Evolutionary conservation across 1,140 invertebrate genomes (phyloP).

Genomic region (Fopius arisanus): DNA sequence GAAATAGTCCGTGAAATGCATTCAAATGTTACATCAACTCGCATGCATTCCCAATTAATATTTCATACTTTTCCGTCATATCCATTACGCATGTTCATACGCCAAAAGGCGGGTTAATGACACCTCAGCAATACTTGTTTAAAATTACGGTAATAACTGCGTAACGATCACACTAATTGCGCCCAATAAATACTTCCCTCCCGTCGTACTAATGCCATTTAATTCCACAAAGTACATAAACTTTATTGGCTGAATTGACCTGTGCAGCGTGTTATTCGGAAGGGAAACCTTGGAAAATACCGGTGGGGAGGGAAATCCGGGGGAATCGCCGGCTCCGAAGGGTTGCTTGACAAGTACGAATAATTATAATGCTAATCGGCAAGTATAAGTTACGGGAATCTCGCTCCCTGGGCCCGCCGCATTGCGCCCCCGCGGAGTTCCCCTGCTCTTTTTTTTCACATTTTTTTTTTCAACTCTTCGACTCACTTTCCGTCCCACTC

Average conservation of each 20-base stretch:
- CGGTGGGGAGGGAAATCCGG: not conserved
- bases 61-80: not conserved
- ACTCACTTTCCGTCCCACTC: not conserved
- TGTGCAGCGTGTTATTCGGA: not conserved
- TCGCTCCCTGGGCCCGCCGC: not conserved
- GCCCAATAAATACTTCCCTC: not conserved
- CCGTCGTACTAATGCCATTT: not conserved
- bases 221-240: not conserved
- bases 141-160: not conserved
- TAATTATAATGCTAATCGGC: slow-evolving; percentile 58
- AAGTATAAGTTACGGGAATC: slow-evolving; percentile 18
- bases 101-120: not conserved
- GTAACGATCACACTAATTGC: not conserved
- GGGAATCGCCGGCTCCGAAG: not conserved
- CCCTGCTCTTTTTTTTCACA: not conserved
- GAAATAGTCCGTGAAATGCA: slow-evolving; percentile 38
- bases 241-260: not conserved
- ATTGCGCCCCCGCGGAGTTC: slow-evolving; percentile 15
- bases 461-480: too few species aligned
- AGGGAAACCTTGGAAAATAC: not conserved
- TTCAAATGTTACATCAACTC: slow-evolving; percentile 46
- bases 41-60: slow-evolving; percentile 41
- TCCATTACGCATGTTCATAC: not conserved
- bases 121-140: not conserved
- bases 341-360: slow-evolving; percentile 38